These are phyloP conservation scores for Parazoanthus swiftii DNA, from an alignment of 92 coral and sea anemone genomes.

Conservation along the genomic window DNA sequence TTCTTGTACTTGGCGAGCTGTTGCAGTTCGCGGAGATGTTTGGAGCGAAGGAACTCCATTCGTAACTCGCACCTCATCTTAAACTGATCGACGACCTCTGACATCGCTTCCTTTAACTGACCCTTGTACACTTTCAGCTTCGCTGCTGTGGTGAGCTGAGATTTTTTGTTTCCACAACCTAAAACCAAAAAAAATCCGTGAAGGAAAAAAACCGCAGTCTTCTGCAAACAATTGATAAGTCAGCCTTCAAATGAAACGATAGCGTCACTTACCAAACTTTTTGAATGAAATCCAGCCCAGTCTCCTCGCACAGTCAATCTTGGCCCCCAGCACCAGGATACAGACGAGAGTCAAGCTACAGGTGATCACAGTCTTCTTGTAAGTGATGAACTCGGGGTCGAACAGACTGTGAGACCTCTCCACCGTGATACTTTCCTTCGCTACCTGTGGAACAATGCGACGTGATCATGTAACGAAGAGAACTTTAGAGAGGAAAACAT, in stretches of 20 bases:
- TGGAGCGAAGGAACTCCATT: conserved; percentile 50
- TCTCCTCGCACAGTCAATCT: conserved; percentile 73
- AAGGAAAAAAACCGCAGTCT: not conserved
- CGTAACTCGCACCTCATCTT: conserved; percentile 55
- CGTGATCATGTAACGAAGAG: not conserved
- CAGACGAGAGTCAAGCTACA: conserved; percentile 59
- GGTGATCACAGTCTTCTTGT: conserved; percentile 63
- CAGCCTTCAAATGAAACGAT: too few species aligned
- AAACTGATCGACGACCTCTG: conserved; percentile 61
- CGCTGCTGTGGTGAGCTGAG: conserved; percentile 38
- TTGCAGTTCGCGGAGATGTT: conserved; percentile 75
- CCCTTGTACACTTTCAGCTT: conserved; percentile 41
- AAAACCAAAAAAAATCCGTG: not conserved
- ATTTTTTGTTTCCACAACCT: conserved; percentile 40
- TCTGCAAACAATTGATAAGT: not conserved
- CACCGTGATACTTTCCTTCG: conserved; percentile 60
- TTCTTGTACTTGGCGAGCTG: conserved; percentile 64
- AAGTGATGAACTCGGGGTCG: conserved; percentile 84
- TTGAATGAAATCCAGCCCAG: conserved; percentile 82
- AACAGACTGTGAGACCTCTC: conserved; percentile 75
- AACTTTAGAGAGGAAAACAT: too few species aligned
- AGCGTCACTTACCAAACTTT: conserved; percentile 44
- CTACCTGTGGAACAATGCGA: conserved; percentile 41
- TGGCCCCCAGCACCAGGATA: conserved; percentile 65
- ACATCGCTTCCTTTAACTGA: conserved; percentile 65